Percentiles rank a stretch among this genome's conserved stretches.
These are phyloP conservation scores for Phaethon lepturus DNA, from an alignment of 2,113 vertebrate species.

Conservation along the genomic window DNA sequence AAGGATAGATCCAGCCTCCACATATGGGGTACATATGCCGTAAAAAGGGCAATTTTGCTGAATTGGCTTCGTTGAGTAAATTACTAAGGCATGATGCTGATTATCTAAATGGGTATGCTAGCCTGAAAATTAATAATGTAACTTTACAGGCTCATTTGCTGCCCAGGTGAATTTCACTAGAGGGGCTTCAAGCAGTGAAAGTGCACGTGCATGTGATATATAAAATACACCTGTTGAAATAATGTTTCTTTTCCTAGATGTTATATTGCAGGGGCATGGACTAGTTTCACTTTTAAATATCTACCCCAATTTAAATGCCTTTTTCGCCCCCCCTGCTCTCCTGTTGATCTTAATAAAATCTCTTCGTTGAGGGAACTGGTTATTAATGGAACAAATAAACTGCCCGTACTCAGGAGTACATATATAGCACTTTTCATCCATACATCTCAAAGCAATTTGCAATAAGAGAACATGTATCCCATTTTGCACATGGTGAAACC, in stretches of 20 bases:
- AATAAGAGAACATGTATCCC: neutral
- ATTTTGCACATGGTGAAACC: neutral
- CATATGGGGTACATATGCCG: slow-evolving; percentile 62
- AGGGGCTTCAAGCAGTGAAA: slow-evolving; percentile 60
- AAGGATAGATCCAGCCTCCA: slow-evolving; percentile 17
- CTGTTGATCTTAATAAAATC: slow-evolving; percentile 56
- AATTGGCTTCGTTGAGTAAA: slow-evolving; percentile 42
- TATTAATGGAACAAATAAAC: slow-evolving; percentile 46
- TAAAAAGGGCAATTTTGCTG: slow-evolving; percentile 52
- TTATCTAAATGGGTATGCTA: slow-evolving; percentile 30
- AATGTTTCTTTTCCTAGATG: slow-evolving; percentile 46
- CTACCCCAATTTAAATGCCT: slow-evolving; percentile 29
- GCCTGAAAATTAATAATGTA: slow-evolving; percentile 61
- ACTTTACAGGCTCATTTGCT: slow-evolving; percentile 68
- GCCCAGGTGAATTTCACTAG: slow-evolving; percentile 66
- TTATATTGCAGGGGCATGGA: slow-evolving; percentile 21
- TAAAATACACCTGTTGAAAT: slow-evolving; percentile 67
- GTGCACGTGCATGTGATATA: slow-evolving; percentile 48
- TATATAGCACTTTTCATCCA: neutral
- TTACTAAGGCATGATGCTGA: slow-evolving; percentile 54
- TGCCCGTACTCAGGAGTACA: neutral
- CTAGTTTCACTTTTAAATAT: slow-evolving; percentile 58
- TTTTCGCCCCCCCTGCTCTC: neutral
- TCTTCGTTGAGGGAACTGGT: neutral
- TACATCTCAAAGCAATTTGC: neutral